Conservation (phyloP, 2,113 vertebrate genomes). For the Gobius niger region DNA sequence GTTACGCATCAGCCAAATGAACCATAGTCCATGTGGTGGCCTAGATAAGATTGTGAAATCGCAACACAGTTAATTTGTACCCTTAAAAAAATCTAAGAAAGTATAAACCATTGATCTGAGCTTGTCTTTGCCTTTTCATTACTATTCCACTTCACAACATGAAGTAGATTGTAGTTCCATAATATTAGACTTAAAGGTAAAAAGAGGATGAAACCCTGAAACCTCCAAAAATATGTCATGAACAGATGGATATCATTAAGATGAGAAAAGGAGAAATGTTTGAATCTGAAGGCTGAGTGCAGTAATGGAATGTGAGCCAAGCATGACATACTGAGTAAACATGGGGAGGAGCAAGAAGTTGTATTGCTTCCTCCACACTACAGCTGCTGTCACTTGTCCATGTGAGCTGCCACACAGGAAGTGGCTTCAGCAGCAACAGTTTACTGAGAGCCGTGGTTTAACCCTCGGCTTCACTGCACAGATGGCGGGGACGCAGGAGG, state of each 20-base stretch:
- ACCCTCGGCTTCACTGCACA: not conserved
- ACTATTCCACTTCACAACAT: slow-evolving; percentile 4
- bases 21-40: too few species aligned
- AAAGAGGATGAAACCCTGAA: slow-evolving; percentile 28
- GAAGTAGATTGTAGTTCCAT: slow-evolving; percentile 15
- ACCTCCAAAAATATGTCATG: slow-evolving; percentile 7
- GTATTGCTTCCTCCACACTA: slow-evolving; percentile 21
- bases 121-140: slow-evolving; percentile 8
- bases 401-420: slow-evolving; percentile 44
- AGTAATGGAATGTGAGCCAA: not conserved
- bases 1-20: too few species aligned
- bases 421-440: slow-evolving; percentile 63
- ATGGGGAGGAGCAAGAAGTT: slow-evolving; percentile 13
- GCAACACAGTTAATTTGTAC: too few species aligned
- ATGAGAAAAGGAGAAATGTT: slow-evolving; percentile 1
- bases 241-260: slow-evolving; percentile 13
- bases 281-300: not conserved
- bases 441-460: not conserved
- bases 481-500: not conserved
- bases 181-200: slow-evolving; percentile 8
- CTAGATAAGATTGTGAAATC: too few species aligned
- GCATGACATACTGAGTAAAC: not conserved
- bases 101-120: not conserved
- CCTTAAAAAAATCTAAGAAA: too few species aligned
- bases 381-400: slow-evolving; percentile 26